A percentile compares a stretch with the other conserved stretches of the same genome.
These are phyloP conservation scores for Argyra leucocephala DNA, from an alignment of 2,888 invertebrate genomes.

Conservation along the genomic window DNA sequence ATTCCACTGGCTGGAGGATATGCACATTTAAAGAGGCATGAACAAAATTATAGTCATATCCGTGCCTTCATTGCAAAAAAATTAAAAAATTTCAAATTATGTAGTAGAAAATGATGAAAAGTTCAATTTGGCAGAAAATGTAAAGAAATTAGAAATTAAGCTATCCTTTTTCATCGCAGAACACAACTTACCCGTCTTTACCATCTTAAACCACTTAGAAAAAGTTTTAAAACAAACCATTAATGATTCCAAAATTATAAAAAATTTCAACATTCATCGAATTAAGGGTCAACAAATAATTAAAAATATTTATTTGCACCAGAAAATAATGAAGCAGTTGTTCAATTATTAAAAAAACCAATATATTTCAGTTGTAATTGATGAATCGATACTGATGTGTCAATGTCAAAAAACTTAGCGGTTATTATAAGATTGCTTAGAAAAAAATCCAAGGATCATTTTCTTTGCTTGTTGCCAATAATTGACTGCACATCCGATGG, in stretches of 20 bases:
- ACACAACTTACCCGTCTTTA: conserved; percentile 15
- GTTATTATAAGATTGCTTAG: too few species aligned
- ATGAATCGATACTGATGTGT: conserved; percentile 13
- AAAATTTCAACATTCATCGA: conserved; percentile 14
- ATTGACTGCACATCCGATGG: too few species aligned
- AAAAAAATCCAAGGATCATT: too few species aligned
- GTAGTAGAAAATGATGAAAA: too few species aligned
- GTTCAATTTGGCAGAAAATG: background rate
- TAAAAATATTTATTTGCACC: conserved; percentile 8
- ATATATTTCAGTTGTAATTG: conserved; percentile 18
- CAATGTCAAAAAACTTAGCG: too few species aligned
- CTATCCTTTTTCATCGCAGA: conserved; percentile 15
- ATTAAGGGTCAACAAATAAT: conserved; percentile 10
- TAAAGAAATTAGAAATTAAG: conserved; percentile 13
- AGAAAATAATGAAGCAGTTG: conserved; percentile 15
- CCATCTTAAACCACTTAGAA: conserved; percentile 14
- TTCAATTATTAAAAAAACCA: conserved; percentile 9
- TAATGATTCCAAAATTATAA: background rate
- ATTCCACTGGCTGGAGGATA: too few species aligned
- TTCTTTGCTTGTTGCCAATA: too few species aligned
- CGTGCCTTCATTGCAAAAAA: too few species aligned
- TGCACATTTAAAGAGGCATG: too few species aligned
- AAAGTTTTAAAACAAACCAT: conserved; percentile 13
- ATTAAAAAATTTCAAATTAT: too few species aligned
- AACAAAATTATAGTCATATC: too few species aligned